Conservation (phyloP, 1,140 invertebrate species). For the Lepidurus packardi region DNA sequence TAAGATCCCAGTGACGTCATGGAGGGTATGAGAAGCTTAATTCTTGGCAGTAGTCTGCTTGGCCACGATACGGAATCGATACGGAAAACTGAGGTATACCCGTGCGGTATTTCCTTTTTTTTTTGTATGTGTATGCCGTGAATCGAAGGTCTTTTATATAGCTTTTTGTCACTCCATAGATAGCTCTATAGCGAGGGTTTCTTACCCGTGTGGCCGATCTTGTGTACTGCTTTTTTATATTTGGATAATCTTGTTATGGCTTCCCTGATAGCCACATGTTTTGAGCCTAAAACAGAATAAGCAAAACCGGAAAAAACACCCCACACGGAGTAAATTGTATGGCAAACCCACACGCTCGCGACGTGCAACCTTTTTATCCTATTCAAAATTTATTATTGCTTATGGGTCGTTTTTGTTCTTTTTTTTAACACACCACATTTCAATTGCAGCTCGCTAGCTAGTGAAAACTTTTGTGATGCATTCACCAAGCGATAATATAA, state of each 20-base stretch:
- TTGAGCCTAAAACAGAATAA: neutral
- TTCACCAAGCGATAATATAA: too few species aligned
- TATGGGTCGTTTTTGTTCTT: too few species aligned
- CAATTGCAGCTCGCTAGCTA: too few species aligned
- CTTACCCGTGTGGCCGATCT: neutral
- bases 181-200: neutral
- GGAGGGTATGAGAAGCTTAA: neutral
- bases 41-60: conserved; percentile 18
- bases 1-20: neutral
- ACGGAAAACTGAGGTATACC: neutral
- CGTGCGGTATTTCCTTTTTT: neutral
- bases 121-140: neutral
- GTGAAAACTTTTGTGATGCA: too few species aligned
- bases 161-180: neutral
- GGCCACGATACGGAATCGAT: neutral
- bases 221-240: neutral
- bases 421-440: too few species aligned
- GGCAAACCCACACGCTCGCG: too few species aligned
- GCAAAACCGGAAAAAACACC: neutral
- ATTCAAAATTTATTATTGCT: too few species aligned
- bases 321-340: neutral
- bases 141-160: conserved; percentile 4
- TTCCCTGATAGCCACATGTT: neutral
- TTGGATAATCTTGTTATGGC: neutral
- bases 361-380: too few species aligned